Conservation (phyloP, 2,888 invertebrate genomes). For the Stenodera caucasica region DNA sequence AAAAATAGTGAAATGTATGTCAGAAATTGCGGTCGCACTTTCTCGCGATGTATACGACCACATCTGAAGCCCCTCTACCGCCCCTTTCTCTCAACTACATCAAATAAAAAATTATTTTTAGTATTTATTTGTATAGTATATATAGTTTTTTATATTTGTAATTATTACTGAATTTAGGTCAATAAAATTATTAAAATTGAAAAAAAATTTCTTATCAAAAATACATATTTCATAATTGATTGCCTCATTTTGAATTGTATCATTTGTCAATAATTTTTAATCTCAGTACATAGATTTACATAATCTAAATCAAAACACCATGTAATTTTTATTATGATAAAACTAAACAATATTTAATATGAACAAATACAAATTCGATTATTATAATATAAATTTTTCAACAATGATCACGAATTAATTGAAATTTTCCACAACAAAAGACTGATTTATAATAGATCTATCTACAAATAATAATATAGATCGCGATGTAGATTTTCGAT, state of each 20-base stretch:
- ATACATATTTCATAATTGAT: conserved; percentile 19
- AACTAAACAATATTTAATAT: background rate
- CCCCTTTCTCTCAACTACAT: conserved; percentile 17
- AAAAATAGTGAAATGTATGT: conserved; percentile 48
- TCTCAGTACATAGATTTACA: conserved; percentile 7
- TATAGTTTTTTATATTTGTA: background rate
- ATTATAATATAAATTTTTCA: background rate
- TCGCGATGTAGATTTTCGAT: no score
- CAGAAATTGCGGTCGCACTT: conserved; percentile 49
- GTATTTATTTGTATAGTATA: background rate
- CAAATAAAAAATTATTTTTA: background rate
- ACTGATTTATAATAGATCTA: no score
- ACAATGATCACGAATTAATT: no score
- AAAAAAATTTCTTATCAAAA: conserved; percentile 21
- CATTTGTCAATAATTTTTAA: conserved; percentile 8
- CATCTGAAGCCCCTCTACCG: conserved; percentile 29
- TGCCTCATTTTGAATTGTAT: conserved; percentile 15
- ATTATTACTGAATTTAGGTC: conserved; percentile 26
- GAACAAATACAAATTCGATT: background rate
- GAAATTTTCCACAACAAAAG: no score
- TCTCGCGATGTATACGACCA: conserved; percentile 33
- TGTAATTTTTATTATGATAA: conserved; percentile 5
- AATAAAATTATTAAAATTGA: conserved; percentile 8
- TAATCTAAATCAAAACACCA: background rate
- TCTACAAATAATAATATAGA: no score